phyloP scores from a whole-genome alignment of 2,888 invertebrate genomes.

The Ormyrus thymus region DNA sequence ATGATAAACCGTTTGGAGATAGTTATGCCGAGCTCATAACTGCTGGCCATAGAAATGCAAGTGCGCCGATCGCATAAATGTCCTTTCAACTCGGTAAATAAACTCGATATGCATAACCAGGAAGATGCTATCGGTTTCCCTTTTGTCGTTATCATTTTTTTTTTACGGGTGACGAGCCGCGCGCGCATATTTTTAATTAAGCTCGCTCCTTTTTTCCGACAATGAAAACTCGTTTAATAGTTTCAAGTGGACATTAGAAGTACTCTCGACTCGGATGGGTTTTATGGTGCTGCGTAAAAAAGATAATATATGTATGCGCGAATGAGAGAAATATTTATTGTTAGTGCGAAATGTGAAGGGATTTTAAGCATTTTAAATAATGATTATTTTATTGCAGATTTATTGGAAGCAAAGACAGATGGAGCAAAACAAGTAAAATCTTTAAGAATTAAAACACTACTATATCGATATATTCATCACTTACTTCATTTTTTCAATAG shows the following conservation, averaged over 20 bases:
- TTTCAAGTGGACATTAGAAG: slow-evolving; percentile 47
- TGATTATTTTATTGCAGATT: no score
- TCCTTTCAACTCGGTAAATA: slow-evolving; percentile 52
- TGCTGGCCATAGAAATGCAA: slow-evolving; percentile 36
- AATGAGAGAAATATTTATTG: no score
- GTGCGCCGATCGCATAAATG: slow-evolving; percentile 38
- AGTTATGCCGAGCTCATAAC: slow-evolving; percentile 39
- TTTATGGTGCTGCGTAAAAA: background rate
- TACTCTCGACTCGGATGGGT: no score
- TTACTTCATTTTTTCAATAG: no score
- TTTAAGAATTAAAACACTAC: no score
- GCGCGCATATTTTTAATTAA: slow-evolving; percentile 32
- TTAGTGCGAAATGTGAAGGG: no score
- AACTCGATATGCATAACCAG: slow-evolving; percentile 41
- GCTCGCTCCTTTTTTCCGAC: slow-evolving; percentile 5
- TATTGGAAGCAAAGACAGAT: no score
- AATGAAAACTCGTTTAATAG: slow-evolving; percentile 41
- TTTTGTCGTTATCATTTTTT: slow-evolving; percentile 39
- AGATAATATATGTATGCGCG: background rate
- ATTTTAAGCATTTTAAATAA: no score
- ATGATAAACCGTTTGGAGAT: slow-evolving; percentile 48
- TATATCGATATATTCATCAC: no score
- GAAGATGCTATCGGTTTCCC: slow-evolving; percentile 34
- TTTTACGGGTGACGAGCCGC: background rate
- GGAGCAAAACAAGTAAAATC: no score